Evolutionary conservation across 2,797 vertebrate genomes (phyloP).

Genomic region (Pteronotus mesoamericanus): DNA sequence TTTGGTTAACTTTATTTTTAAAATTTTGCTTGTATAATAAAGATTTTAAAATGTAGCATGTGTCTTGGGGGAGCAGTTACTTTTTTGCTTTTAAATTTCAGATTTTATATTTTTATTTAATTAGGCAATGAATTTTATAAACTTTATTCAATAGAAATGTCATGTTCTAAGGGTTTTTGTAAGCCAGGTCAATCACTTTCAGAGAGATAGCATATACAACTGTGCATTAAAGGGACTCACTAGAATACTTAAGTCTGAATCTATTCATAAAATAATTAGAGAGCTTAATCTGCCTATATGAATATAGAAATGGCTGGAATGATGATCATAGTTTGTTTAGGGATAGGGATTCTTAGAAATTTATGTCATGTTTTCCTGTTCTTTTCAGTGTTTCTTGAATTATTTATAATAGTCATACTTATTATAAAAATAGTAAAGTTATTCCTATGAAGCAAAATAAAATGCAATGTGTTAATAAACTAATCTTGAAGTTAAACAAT

Average conservation of each 20-base stretch:
- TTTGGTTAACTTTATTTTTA: background rate
- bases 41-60: background rate
- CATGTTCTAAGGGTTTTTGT: background rate
- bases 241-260: background rate
- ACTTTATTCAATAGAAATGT: background rate
- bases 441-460: background rate
- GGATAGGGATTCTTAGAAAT: background rate
- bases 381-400: background rate
- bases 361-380: background rate
- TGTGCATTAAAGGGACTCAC: background rate
- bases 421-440: background rate
- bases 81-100: background rate
- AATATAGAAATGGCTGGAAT: background rate
- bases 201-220: background rate
- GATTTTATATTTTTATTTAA: background rate
- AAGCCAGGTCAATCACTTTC: background rate
- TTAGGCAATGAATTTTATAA: background rate
- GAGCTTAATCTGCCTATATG: background rate
- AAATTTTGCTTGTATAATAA: background rate
- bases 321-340: background rate
- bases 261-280: background rate
- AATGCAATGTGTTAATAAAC: background rate
- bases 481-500: background rate
- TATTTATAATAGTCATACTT: background rate
- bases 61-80: background rate